Evolutionary conservation across 2,113 vertebrate genomes (phyloP), one percentile per base, ranked within the genome.

Genomic region (Petroica traversi): DNA sequence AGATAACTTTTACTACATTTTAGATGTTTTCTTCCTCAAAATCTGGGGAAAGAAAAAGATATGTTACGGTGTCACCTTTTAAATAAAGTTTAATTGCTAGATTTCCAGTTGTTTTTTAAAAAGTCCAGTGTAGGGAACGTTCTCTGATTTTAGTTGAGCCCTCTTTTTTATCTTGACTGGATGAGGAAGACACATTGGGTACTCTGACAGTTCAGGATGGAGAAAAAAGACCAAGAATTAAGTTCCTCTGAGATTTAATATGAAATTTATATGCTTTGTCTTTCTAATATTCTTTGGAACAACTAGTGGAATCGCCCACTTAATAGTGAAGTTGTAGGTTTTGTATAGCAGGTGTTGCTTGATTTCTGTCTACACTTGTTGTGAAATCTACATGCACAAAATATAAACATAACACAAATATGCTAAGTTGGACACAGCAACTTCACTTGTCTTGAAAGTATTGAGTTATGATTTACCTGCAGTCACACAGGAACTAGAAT

Each of bases 401-500:
- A n/a, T 45, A 51, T 8, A 31, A 64, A 16, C 7, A 11, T 14
- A 54, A 69, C 6, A 49, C 29, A 36, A 51, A 9, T 4, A 0
- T 49, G 36, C 31, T 89, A 81, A 12, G 1, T 9, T 82, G 55
- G 63, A 80, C 11, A 66, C 20, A 77, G 9, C 12, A 80, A 81
- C 5, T n/a, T n/a, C n/a, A n/a, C n/a, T n/a, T n/a, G n/a, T 1
- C 19, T 51, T 46, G 11, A 66, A 91, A 81, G 0, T 1, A 4
- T 11, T 79, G 26, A 43, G 40, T 68, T 61, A 73, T 6, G 7
- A 34, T 76, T 86, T 45, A 61, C 8, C 16, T 63, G 29, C 14
- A 66, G n/a, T 61, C 22, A 49, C 43, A 63, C 15, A 41, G 31
- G 14, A 89, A 48, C 14, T 63, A 67, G 8, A 63, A 12, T n/a